Conservation (phyloP, 2,888 invertebrate genomes). For the Torymus auratus region DNA sequence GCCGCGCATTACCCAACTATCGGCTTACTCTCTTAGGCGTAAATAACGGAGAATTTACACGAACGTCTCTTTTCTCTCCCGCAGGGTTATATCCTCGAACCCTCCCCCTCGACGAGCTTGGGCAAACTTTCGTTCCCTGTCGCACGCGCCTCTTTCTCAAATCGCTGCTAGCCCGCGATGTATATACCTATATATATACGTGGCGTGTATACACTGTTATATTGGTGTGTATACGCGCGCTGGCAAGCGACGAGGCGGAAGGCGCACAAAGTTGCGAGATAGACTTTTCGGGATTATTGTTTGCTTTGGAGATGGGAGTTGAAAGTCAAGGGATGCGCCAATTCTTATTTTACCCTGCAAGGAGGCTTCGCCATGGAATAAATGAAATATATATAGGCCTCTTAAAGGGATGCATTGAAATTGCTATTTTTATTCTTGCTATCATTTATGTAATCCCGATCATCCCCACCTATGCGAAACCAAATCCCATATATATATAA, state of each 20-base stretch:
- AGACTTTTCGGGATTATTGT: slow-evolving; percentile 31
- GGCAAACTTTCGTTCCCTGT: slow-evolving; percentile 12
- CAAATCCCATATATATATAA: too few relatives aligned
- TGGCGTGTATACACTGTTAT: too few relatives aligned
- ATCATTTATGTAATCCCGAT: too few relatives aligned
- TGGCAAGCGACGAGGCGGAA: neutral
- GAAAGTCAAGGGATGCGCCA: neutral
- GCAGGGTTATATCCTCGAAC: slow-evolving; percentile 1
- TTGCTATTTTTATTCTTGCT: too few relatives aligned
- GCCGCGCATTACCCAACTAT: slow-evolving; percentile 68
- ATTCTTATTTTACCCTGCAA: neutral
- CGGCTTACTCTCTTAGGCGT: slow-evolving; percentile 58
- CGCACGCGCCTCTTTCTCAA: slow-evolving; percentile 13
- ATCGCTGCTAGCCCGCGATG: neutral
- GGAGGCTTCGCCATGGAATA: too few relatives aligned
- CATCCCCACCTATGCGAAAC: too few relatives aligned
- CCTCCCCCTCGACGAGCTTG: neutral
- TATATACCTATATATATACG: neutral
- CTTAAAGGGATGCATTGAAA: too few relatives aligned
- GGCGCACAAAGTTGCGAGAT: neutral
- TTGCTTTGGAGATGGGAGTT: slow-evolving; percentile 20
- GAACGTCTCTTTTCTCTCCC: neutral
- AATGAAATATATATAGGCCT: too few relatives aligned
- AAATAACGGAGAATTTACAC: slow-evolving; percentile 72
- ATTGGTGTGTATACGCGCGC: neutral